Evolutionary conservation across 2,888 invertebrate species (phyloP).

Genomic region (Limnephilus lunatus): DNA sequence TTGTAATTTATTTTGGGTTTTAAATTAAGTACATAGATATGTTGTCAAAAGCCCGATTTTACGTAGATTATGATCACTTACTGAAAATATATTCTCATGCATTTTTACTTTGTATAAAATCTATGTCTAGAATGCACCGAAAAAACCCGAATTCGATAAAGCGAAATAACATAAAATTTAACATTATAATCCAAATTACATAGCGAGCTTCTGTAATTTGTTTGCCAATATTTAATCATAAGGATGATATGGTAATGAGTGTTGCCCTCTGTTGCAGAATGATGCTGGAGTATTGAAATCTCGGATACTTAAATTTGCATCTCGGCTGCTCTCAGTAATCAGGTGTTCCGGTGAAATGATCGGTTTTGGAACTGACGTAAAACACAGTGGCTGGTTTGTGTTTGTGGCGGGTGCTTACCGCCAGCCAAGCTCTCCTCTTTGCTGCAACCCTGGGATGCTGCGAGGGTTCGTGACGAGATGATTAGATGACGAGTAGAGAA

Average conservation of each 20-base stretch:
- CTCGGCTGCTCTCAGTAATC: constrained; percentile 44
- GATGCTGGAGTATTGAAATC: constrained; percentile 44
- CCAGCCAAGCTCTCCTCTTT: background rate
- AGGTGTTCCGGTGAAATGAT: constrained; percentile 36
- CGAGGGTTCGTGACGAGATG: background rate
- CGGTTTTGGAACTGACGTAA: constrained; percentile 42
- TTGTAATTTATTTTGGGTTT: no score
- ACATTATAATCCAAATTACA: constrained; percentile 35
- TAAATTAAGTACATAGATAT: background rate
- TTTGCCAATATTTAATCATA: constrained; percentile 40
- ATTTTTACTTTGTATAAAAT: background rate
- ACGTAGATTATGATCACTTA: background rate
- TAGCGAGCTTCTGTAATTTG: constrained; percentile 34
- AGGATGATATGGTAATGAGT: constrained; percentile 27
- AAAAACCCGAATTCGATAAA: constrained; percentile 11
- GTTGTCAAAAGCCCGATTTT: background rate
- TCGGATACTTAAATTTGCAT: constrained; percentile 55
- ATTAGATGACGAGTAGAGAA: background rate
- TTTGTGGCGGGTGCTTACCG: background rate
- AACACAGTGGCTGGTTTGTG: constrained; percentile 47
- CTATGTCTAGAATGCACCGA: background rate
- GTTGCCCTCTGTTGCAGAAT: background rate
- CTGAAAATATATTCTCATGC: background rate
- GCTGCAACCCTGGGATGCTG: background rate
- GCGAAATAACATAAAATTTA: constrained; percentile 16